phyloP scores from a whole-genome alignment of 2,888 invertebrate genomes.

The Plebejus melissa region DNA sequence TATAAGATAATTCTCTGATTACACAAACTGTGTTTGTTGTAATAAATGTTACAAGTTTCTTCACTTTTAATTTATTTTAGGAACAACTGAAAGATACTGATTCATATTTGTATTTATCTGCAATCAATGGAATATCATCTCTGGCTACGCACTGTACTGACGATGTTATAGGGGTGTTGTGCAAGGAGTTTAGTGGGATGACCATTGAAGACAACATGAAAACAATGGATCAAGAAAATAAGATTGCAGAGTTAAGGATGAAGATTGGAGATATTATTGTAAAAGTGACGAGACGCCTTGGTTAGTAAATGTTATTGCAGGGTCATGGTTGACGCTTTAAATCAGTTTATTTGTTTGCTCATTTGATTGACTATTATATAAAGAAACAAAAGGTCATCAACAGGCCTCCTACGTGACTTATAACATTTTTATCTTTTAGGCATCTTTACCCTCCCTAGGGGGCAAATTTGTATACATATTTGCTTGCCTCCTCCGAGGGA shows the following conservation, averaged over 20 bases:
- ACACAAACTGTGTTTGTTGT: no score
- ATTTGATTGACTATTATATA: no score
- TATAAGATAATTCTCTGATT: no score
- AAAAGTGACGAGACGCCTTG: slow-evolving; percentile 83
- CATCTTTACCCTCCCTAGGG: no score
- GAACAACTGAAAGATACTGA: slow-evolving; percentile 87
- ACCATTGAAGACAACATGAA: slow-evolving; percentile 47
- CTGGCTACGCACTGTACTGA: slow-evolving; percentile 83
- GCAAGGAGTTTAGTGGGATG: slow-evolving; percentile 81
- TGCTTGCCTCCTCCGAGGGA: no score
- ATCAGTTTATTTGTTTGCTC: no score
- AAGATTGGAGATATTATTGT: slow-evolving; percentile 91
- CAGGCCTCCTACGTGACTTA: no score
- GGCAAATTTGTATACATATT: no score
- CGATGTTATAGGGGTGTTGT: slow-evolving; percentile 82
- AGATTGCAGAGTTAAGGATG: slow-evolving; percentile 80
- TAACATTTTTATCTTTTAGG: no score
- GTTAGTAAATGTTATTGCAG: slow-evolving; percentile 60
- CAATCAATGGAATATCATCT: slow-evolving; percentile 86
- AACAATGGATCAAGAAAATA: slow-evolving; percentile 57
- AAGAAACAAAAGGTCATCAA: no score
- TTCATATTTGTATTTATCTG: slow-evolving; percentile 89
- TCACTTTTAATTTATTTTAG: slow-evolving; percentile 54
- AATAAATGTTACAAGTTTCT: no score
- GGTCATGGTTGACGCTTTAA: no score